Evolutionary conservation across 2,113 vertebrate genomes (phyloP).

Genomic region (Chelonoidis abingdonii): DNA sequence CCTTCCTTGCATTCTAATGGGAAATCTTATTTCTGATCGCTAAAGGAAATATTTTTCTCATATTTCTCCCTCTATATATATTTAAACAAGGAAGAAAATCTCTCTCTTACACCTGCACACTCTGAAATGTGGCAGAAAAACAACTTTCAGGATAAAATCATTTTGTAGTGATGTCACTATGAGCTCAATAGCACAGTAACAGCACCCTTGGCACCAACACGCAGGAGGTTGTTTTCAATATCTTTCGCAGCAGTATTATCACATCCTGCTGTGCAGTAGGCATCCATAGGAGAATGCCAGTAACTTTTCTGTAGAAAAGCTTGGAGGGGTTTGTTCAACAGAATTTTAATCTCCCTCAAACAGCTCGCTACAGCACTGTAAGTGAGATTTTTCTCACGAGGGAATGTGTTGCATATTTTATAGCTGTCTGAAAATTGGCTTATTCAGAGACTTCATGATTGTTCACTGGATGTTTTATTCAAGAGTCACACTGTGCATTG

Average conservation of each 20-base stretch:
- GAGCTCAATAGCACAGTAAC: not conserved
- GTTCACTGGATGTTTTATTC: not conserved
- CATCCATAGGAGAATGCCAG: not conserved
- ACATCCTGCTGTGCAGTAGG: not conserved
- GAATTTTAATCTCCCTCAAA: not conserved
- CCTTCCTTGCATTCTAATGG: not conserved
- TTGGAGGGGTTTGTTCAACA: accelerated
- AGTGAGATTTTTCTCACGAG: not conserved
- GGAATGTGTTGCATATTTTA: not conserved
- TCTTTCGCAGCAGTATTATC: not conserved
- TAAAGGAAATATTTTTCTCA: not conserved
- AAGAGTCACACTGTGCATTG: not conserved
- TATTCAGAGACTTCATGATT: not conserved
- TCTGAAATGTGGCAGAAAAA: not conserved
- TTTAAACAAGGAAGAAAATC: not conserved
- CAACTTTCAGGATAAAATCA: not conserved
- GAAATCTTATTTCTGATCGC: not conserved
- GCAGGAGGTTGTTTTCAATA: not conserved
- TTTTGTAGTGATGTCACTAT: not conserved
- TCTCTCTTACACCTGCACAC: not conserved
- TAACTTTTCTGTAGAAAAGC: not conserved
- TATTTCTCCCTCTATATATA: not conserved
- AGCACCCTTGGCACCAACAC: not conserved
- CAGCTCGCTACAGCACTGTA: not conserved
- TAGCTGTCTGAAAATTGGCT: not conserved